Base-by-base conservation (phyloP, 2,888 invertebrate genomes). In the Tachina lurida region DNA sequence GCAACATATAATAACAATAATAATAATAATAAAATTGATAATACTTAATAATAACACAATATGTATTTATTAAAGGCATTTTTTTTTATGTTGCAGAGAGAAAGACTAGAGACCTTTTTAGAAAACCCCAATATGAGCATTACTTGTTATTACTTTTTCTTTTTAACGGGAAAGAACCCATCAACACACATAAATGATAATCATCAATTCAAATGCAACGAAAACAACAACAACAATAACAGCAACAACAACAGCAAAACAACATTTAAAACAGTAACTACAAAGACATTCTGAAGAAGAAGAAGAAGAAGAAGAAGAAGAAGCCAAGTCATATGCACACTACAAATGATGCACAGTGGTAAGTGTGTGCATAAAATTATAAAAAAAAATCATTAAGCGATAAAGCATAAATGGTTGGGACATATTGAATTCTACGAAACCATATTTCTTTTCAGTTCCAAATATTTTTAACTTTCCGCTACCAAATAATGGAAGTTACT, bases 131-230 rank as follows among this genome's bases (percentile, higher is more conserved):
- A 49, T 70, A 49, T 75, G 63, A 49, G 10, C 19, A 49, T 45
- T 58, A 31, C 31, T 31, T 31, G 4, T 3, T 31, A 0, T 60
- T 52, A 22, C 22, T 8, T 15, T 39, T 58, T n/a, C 43, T 45
- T 31, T 22, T 67, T 49, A 78, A 73, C 71, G 79, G 83, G 67
- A 83, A 83, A 77, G 74, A 75, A 63, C 63, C 47, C 68, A 74
- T 81, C 81, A 81, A 74, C 85, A 75, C 77, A 81, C 49, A 67
- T 49, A 67, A 78, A 49, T 71, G 86, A 86, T 86, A 83, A 73
- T 63, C 54, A 86, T 86, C 86, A 80, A 62, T 54, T 79, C 43
- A 80, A 58, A 45, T 43, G 39, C 56, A 67, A 58, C 45, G 60
- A 60, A 31, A 76, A 10, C 15, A 76, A 65, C 67, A 76, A 49